These are phyloP conservation scores for Muschampia plurimacula DNA, from an alignment of 2,888 invertebrate genomes.

Conservation along the genomic window DNA sequence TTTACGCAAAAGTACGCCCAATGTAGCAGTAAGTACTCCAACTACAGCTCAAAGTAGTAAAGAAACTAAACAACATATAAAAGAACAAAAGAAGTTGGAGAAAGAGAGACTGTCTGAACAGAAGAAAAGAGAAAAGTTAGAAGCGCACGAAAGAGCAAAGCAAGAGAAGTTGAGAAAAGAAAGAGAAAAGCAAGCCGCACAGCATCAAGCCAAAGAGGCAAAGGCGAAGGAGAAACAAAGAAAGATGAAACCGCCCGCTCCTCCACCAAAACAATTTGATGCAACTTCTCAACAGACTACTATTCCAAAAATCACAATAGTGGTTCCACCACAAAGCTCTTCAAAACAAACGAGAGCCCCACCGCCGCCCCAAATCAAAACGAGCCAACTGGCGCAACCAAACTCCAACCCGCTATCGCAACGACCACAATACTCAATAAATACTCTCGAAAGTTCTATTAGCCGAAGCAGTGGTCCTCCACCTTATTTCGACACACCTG, in stretches of 20 bases:
- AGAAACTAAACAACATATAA: conserved; percentile 54
- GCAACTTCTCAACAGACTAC: neutral
- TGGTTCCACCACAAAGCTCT: neutral
- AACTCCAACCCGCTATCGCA: conserved; percentile 43
- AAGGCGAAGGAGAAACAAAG: conserved; percentile 51
- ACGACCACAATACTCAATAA: conserved; percentile 56
- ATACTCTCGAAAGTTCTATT: conserved; percentile 75
- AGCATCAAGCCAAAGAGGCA: conserved; percentile 46
- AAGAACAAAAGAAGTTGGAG: conserved; percentile 63
- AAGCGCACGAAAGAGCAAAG: conserved; percentile 56
- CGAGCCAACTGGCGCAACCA: conserved; percentile 18
- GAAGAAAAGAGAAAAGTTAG: conserved; percentile 57
- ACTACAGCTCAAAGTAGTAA: conserved; percentile 49
- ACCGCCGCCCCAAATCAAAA: conserved; percentile 14
- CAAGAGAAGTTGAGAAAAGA: conserved; percentile 59
- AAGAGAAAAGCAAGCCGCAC: conserved; percentile 50
- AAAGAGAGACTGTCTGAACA: conserved; percentile 60
- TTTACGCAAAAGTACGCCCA: conserved; percentile 57
- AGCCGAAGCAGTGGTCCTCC: conserved; percentile 74
- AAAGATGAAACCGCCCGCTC: conserved; percentile 44
- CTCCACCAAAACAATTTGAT: conserved; percentile 39
- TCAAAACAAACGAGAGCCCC: conserved; percentile 19
- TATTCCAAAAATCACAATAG: neutral
- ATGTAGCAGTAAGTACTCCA: conserved; percentile 52
- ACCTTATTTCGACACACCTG: conserved; percentile 58